phyloP scores from a whole-genome alignment of 2,113 vertebrate genomes.

The Cebus imitator region DNA sequence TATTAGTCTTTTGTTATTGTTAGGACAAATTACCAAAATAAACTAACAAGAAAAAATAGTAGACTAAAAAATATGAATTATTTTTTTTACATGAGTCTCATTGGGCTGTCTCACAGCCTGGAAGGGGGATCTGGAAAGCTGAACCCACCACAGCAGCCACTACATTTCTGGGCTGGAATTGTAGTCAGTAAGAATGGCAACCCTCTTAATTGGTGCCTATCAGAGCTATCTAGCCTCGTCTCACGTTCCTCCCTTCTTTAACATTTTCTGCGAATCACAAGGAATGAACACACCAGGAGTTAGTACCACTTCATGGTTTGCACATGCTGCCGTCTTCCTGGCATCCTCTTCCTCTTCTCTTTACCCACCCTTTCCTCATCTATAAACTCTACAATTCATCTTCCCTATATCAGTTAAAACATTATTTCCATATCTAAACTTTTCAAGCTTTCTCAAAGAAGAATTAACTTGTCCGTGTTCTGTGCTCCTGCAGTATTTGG shows the following conservation, averaged over 20 bases:
- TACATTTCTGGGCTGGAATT: no score
- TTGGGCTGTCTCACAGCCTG: not conserved
- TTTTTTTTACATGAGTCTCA: not conserved
- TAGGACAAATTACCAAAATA: not conserved
- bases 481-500: not conserved
- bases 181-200: not conserved
- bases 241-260: not conserved
- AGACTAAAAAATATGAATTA: not conserved
- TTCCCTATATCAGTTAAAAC: not conserved
- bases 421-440: not conserved
- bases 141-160: not conserved
- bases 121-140: not conserved
- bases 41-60: not conserved
- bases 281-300: no score
- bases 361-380: not conserved
- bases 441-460: not conserved
- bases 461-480: not conserved
- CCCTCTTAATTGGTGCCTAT: not conserved
- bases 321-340: not conserved
- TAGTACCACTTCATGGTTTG: accelerated
- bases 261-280: not conserved
- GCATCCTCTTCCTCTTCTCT: not conserved
- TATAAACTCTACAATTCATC: not conserved
- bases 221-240: not conserved
- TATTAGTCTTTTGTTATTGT: not conserved